phyloP scores from a whole-genome alignment of 2,888 invertebrate species.

The Orchestes rusci region DNA sequence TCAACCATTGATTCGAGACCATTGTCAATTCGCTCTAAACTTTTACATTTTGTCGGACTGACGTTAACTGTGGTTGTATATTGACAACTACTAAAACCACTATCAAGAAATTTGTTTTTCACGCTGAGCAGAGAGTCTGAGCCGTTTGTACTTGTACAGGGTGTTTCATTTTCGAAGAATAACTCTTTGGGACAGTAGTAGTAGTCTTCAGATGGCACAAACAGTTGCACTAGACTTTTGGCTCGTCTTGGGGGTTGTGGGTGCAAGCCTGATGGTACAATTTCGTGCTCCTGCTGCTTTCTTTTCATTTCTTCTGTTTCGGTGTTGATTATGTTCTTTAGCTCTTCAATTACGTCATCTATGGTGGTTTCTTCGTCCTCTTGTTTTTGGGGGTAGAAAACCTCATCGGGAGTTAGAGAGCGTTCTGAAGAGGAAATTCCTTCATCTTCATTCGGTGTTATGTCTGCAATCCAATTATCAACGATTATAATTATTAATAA shows the following conservation, averaged over 20 bases:
- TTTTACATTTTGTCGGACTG: constrained; percentile 50
- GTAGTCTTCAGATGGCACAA: constrained; percentile 54
- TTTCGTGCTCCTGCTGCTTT: constrained; percentile 50
- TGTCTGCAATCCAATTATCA: constrained; percentile 38
- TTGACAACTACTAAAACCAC: constrained; percentile 24
- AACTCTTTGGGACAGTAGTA: constrained; percentile 46
- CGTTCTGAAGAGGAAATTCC: constrained; percentile 81
- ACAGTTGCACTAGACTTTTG: constrained; percentile 62
- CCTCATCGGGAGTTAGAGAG: constrained; percentile 62
- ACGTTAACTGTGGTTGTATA: constrained; percentile 26
- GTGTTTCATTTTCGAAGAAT: constrained; percentile 51
- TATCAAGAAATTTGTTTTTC: constrained; percentile 29
- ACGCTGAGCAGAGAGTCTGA: constrained; percentile 65
- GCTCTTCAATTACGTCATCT: constrained; percentile 79
- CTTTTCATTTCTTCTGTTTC: constrained; percentile 54
- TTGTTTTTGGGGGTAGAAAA: neutral
- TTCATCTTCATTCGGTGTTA: constrained; percentile 79
- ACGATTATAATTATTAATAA: neutral
- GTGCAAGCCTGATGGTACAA: constrained; percentile 68
- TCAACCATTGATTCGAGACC: constrained; percentile 66
- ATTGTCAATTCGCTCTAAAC: constrained; percentile 68
- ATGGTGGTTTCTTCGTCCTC: constrained; percentile 76
- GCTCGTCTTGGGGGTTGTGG: constrained; percentile 76
- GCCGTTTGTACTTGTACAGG: constrained; percentile 58
- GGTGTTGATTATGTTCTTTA: constrained; percentile 77